Base-by-base conservation (phyloP, 1,140 invertebrate genomes). In the Drosophila setifemur region DNA sequence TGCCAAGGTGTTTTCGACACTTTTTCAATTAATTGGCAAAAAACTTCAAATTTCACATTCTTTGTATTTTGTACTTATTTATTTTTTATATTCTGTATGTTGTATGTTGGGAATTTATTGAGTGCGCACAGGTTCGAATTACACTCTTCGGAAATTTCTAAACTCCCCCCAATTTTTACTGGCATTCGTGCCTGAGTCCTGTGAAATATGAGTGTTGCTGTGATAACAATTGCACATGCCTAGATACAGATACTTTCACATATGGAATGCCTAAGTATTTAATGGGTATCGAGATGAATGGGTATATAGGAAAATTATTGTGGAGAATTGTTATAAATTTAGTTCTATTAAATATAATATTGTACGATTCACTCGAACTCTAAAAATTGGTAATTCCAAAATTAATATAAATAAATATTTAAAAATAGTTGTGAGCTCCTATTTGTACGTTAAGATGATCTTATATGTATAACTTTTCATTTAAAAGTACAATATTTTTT, bases 1-100 rank as follows among this genome's bases (percentile, higher is more conserved):
- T 67, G 60, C 43, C 73, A 73, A 48, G 66, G 53, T 64, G 54
- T 45, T 28, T 25, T 33, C 35, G 55, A 75, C 77, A 81, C 61
- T 52, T 72, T 74, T 81, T 68, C 77, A 82, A 81, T 81, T 81
- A 76, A 82, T 82, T 82, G 63, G 44, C 45, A 11, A 58, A 11
- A 58, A 48, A 57, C 60, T 58, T 43, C 37, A 67, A 66, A 64
- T 64, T 64, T 47, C 44, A 18, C 29, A 49, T 64, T 19, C 35
- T 31, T 23, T 14, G 16, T 40, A 25, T 49, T 60, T 33, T 11
- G n/a, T 35, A 14, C 12, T 21, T 21, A 11, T 12, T 60, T 64
- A 16, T 47, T 54, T 61, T 37, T 21, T 39, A 26, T 37, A n/a
- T 63, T 76, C 21, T n/a, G 45, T 61, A 18, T 54, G 48, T 58